Evolutionary conservation across 1,140 invertebrate species (phyloP), one percentile per base, ranked within the genome.

Genomic region (Pseudomyrmex sp.): DNA sequence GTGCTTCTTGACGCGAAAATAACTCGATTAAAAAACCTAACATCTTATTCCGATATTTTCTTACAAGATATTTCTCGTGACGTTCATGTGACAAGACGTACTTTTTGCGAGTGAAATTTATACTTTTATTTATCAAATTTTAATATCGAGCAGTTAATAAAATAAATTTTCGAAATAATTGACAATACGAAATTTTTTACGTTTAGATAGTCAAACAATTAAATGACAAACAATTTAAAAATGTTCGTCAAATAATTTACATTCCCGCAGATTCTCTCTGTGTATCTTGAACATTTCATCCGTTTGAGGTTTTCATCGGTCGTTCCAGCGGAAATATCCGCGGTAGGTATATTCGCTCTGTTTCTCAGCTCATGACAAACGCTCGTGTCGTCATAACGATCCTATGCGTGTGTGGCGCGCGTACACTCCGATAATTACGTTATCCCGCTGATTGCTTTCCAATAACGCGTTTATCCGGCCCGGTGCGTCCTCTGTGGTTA

Each of bases 401-500:
- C 76, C 76, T 50, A 44, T 70, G 66, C 66, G 76, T 70, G 66
- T 54, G 76, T 70, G 56, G 76, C 66, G 76, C 54, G 66, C 66
- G 76, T 72, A 80, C 76, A 80, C 65, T 80, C 50, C 66, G 76
- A 70, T 80, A 80, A 80, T 80, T 80, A 80, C 76, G 76, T 80
- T 80, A 80, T 70, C 76, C 44, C 54, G 68, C 66, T 80, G 76
- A 80, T 80, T 80, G 76, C 76, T 80, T 80, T 80, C 76, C 76
- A 80, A 80, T 80, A 80, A 80, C 76, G 56, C 76, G 66, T 80
- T 80, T 80, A 80, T 80, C 66, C 65, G 54, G 54, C 66, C 66
- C 76, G 20, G 76, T 80, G 76, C 76, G 76, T 80, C 76, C 76
- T 80, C 76, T 80, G 76, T 80, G 76, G 76, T 72, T 80, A 80